Evolutionary conservation across 2,113 vertebrate species (phyloP), one percentile per base, ranked within the genome.

Genomic region (Kobus ellipsiprymnus): DNA sequence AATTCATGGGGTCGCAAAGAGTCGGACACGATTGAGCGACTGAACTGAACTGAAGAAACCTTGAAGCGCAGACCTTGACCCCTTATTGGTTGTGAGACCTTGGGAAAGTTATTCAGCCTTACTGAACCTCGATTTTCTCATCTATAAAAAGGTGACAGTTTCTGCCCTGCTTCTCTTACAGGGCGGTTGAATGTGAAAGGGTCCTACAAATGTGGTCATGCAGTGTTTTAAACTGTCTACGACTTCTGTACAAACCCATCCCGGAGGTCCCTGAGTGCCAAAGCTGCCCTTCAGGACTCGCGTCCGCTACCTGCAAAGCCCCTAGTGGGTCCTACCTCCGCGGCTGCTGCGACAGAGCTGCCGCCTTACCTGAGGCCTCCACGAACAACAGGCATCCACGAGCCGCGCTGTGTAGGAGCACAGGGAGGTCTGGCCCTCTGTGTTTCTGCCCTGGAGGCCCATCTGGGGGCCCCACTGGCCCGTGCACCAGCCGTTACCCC

Each of bases 401-500:
- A 44, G 14, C 40, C 0, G 3, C 17, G 52, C 2, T 54, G 27
- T 48, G 60, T 94, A 71, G 50, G 60, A 64, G 36, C 27, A 48
- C 33, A 1, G 10, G 25, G n/a, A 23, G 21, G 30, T 6, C 77
- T 30, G 54, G n/a, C 15, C 77, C 44, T 80, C 52, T 23, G 59
- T 10, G 21, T 77, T 64, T 84, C 52, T 80, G 80, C 7, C n/a
- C n/a, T 4, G 0, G 10, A 80, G 6, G 29, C 16, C 44, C 71
- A 12, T 30, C 33, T 19, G 30, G 9, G 6, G 16, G 82, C 64
- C 29, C 64, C 27, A 2, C n/a, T 23, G 17, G 4, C 6, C 48
- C n/a, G 14, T 4, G 8, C 59, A 10, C 44, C 40, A 48, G 57
- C 9, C 2, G 0, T 23, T 3, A n/a, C 11, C 10, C 7, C 29